Evolutionary conservation across 1,140 invertebrate species (phyloP).

Genomic region (Bombus cullumanus): DNA sequence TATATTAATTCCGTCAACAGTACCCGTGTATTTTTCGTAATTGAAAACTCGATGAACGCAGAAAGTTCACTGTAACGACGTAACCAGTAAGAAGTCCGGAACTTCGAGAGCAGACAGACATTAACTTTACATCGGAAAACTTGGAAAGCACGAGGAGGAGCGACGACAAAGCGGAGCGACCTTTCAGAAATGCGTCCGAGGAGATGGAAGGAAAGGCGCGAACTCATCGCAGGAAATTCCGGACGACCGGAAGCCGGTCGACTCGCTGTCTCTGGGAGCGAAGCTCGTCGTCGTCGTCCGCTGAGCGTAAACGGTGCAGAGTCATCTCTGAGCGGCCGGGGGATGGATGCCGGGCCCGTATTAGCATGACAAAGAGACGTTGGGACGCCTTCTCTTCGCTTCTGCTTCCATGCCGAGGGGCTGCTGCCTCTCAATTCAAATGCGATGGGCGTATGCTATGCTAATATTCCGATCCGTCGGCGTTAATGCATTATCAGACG

Average conservation of each 20-base stretch:
- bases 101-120: background rate
- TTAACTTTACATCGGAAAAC: background rate
- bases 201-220: background rate
- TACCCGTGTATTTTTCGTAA: background rate
- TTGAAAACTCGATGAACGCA: background rate
- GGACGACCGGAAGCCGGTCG: slow-evolving; percentile 53
- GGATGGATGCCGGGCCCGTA: slow-evolving; percentile 77
- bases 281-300: slow-evolving; percentile 43
- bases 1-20: background rate
- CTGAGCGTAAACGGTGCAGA: slow-evolving; percentile 70
- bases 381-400: slow-evolving; percentile 78
- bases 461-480: slow-evolving; percentile 79
- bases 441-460: slow-evolving; percentile 83
- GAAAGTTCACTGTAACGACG: too few species aligned
- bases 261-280: slow-evolving; percentile 44
- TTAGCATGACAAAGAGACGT: slow-evolving; percentile 82
- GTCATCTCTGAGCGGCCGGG: slow-evolving; percentile 64
- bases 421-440: slow-evolving; percentile 82
- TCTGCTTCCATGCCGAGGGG: slow-evolving; percentile 72
- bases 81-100: background rate
- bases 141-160: background rate
- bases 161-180: background rate
- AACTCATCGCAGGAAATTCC: slow-evolving; percentile 30
- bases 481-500: slow-evolving; percentile 79
- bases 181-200: background rate